Percentiles rank a stretch among this genome's conserved stretches.
Conservation (phyloP, 2,113 vertebrate species). For the Perccottus glenii region DNA sequence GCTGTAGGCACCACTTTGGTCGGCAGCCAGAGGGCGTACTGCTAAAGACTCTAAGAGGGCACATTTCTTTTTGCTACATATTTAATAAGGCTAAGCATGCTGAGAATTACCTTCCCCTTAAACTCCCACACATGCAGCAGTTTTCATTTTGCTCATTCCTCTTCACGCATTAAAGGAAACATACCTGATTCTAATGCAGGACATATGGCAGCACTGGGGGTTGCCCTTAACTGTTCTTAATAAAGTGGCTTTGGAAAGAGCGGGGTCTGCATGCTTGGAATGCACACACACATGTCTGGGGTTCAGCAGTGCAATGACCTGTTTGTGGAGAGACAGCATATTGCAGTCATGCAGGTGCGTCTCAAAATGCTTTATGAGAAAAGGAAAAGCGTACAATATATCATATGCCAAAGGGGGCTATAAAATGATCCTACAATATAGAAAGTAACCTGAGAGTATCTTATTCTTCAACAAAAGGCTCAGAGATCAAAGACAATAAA, state of each 20-base stretch:
- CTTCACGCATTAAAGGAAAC: constrained; percentile 70
- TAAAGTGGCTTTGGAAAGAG: constrained; percentile 29
- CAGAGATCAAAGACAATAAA: not conserved
- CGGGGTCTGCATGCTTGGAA: constrained; percentile 46
- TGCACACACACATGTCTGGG: constrained; percentile 38
- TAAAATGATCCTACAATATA: not conserved
- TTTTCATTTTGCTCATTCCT: constrained; percentile 69
- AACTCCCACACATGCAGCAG: constrained; percentile 30
- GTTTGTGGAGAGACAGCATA: constrained; percentile 17
- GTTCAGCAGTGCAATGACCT: constrained; percentile 34
- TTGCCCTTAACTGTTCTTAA: constrained; percentile 28
- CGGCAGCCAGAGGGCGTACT: constrained; percentile 35
- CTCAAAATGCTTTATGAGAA: constrained; percentile 18
- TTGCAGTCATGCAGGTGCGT: constrained; percentile 1
- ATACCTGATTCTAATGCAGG: constrained; percentile 49
- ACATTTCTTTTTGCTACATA: constrained; percentile 75
- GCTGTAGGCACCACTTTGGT: constrained; percentile 20
- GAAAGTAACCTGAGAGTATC: not conserved
- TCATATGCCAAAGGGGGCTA: constrained; percentile 4
- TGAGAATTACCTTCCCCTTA: constrained; percentile 62
- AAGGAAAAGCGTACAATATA: constrained; percentile 13
- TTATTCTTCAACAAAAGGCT: not conserved
- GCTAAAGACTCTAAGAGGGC: constrained; percentile 48
- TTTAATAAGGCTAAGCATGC: constrained; percentile 76
- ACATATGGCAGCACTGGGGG: constrained; percentile 42